Evolutionary conservation across 2,113 vertebrate species (phyloP).

Genomic region (Gobius niger): DNA sequence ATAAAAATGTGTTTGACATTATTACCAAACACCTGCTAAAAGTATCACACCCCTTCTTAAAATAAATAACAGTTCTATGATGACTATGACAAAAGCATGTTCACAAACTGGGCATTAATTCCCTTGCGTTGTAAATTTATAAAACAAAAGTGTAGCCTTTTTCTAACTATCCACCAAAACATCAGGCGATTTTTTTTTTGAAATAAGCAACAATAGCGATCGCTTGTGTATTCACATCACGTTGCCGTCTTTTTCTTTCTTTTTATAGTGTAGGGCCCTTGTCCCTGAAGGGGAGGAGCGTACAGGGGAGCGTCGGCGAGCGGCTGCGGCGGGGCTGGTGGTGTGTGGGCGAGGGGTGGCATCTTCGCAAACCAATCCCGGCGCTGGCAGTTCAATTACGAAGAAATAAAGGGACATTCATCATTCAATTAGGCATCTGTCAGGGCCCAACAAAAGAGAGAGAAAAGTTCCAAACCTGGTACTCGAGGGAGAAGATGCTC

Average conservation of each 20-base stretch:
- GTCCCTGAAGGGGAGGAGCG: conserved; percentile 66
- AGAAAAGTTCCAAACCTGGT: conserved; percentile 99
- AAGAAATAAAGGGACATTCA: conserved; percentile 99
- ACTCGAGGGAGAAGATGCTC: conserved; percentile 99
- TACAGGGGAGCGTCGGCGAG: conserved; percentile 21
- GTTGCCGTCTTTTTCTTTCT: neutral
- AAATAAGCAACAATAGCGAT: too few relatives aligned
- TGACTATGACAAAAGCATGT: too few relatives aligned
- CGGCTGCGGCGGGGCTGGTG: conserved; percentile 52
- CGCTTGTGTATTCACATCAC: neutral
- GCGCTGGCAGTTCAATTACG: conserved; percentile 99
- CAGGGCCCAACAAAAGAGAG: conserved; percentile 95
- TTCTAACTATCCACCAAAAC: too few relatives aligned
- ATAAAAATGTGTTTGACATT: too few relatives aligned
- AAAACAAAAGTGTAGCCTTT: too few relatives aligned
- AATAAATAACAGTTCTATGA: too few relatives aligned
- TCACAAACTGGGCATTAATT: too few relatives aligned
- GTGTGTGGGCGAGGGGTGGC: conserved; percentile 25
- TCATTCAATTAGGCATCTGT: conserved; percentile 99
- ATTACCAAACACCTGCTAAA: too few relatives aligned
- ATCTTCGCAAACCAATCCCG: conserved; percentile 99
- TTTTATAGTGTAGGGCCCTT: conserved; percentile 74
- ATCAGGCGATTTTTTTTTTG: too few relatives aligned
- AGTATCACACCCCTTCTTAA: too few relatives aligned
- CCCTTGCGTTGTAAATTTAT: too few relatives aligned